phyloP scores from a whole-genome alignment of 2,888 invertebrate species.

The Drosophila colorata region DNA sequence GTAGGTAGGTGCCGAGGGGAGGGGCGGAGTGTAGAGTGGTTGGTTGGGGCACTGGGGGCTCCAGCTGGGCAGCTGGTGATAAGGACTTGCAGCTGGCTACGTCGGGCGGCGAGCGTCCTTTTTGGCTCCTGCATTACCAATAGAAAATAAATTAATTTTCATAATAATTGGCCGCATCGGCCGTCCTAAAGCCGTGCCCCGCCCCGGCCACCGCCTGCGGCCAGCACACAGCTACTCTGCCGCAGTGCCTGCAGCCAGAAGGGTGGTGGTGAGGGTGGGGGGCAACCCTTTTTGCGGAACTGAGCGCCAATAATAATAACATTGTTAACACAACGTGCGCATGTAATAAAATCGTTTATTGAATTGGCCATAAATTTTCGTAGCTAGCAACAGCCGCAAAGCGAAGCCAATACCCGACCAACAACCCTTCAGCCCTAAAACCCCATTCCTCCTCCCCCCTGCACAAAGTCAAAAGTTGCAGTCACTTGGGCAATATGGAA shows the following conservation, averaged over 20 bases:
- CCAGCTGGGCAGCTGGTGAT: constrained; percentile 60
- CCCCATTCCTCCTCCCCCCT: not conserved
- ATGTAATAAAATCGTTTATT: constrained; percentile 83
- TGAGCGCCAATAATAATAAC: constrained; percentile 78
- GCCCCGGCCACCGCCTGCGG: not conserved
- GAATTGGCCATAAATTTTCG: constrained; percentile 82
- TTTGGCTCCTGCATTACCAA: constrained; percentile 59
- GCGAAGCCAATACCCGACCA: constrained; percentile 10
- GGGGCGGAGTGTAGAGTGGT: not conserved
- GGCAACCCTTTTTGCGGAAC: constrained; percentile 50
- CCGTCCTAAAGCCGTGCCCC: not conserved
- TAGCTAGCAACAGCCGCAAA: constrained; percentile 72
- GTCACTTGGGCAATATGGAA: constrained; percentile 43
- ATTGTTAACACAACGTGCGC: constrained; percentile 82
- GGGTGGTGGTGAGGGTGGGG: not conserved
- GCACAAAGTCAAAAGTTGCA: constrained; percentile 76
- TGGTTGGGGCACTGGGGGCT: not conserved
- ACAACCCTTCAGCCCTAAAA: not conserved
- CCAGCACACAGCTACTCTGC: constrained; percentile 35
- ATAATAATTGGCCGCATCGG: constrained; percentile 66
- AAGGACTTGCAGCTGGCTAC: constrained; percentile 43
- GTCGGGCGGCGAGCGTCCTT: constrained; percentile 2
- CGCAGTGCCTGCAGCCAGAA: constrained; percentile 60
- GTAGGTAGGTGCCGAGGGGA: not conserved
- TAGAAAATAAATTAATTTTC: constrained; percentile 77